Evolutionary conservation across 2,888 invertebrate species (phyloP), one percentile per base, ranked within the genome.

Genomic region (Carterocephalus palaemon): DNA sequence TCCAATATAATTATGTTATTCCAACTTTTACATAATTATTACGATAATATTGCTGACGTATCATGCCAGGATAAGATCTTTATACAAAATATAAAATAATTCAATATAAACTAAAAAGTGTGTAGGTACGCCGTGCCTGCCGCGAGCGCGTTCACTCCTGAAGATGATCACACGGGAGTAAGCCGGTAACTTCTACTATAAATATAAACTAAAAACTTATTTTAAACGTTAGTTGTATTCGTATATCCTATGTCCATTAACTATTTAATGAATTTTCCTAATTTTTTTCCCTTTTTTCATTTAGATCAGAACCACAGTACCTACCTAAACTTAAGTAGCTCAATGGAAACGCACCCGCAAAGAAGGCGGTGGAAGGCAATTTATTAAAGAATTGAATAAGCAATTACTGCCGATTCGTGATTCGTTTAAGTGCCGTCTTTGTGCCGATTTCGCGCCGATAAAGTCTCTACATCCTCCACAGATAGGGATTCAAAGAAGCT

Each of bases 331-430:
- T 29, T 9, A 2, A 12, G 13, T 20, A n/a, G 19, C 19, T 24
- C 55, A 70, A 59, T 63, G 83, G 56, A 60, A 54, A 71, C 72
- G 10, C 53, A 9, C 39, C 2, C 29, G 41, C 52, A 49, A 59
- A 52, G 60, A n/a, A 62, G 64, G 63, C 56, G 56, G 56, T 53
- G 41, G 62, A 59, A 45, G 57, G 74, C 80, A 75, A 77, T 83
- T 80, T 83, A 81, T 82, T 74, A 79, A 74, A 80, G 80, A 79
- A 73, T 66, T 75, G 80, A 75, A 78, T 73, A 73, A 74, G 63
- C 79, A 75, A 79, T 82, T 79, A 77, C 42, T 43, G 42, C 42
- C 42, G 42, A 43, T 43, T 43, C 71, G 62, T 70, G 71, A 68
- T 63, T 67, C 69, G 60, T 69, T 76, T 76, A 78, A 75, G 74